Conservation (phyloP, 2,113 vertebrate genomes). For the Kobus ellipsiprymnus region DNA sequence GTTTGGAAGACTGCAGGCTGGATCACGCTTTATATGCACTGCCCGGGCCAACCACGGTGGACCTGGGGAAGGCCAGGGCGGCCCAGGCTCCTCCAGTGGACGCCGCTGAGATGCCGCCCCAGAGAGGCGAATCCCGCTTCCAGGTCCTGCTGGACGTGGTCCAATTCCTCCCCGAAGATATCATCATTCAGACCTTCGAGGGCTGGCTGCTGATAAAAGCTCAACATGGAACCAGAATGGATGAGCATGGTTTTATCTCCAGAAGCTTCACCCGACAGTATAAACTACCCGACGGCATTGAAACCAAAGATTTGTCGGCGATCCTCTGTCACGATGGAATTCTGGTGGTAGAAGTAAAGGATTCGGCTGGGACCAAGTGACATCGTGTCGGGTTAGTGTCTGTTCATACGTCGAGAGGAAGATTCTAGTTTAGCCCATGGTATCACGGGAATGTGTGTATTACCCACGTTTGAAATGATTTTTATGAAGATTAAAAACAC, state of each 20-base stretch:
- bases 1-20: conserved; percentile 77
- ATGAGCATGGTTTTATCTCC: conserved; percentile 85
- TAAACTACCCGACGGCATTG: conserved; percentile 79
- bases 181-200: conserved; percentile 89
- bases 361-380: conserved; percentile 48
- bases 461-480: background rate
- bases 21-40: conserved; percentile 84
- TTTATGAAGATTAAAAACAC: conserved; percentile 53
- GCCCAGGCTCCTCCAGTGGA: background rate
- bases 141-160: conserved; percentile 85
- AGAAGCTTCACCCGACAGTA: conserved; percentile 86
- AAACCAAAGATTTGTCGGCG: conserved; percentile 81
- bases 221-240: conserved; percentile 83
- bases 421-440: background rate
- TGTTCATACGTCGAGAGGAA: conserved; percentile 22
- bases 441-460: background rate
- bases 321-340: conserved; percentile 87
- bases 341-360: conserved; percentile 85
- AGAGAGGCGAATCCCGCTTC: conserved; percentile 68
- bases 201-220: conserved; percentile 88
- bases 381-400: background rate
- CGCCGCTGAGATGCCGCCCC: fast-evolving
- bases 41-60: conserved; percentile 77
- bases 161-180: conserved; percentile 88
- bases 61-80: background rate